phyloP scores from a whole-genome alignment of 1,140 invertebrate species.

The Sitophilus oryzae region DNA sequence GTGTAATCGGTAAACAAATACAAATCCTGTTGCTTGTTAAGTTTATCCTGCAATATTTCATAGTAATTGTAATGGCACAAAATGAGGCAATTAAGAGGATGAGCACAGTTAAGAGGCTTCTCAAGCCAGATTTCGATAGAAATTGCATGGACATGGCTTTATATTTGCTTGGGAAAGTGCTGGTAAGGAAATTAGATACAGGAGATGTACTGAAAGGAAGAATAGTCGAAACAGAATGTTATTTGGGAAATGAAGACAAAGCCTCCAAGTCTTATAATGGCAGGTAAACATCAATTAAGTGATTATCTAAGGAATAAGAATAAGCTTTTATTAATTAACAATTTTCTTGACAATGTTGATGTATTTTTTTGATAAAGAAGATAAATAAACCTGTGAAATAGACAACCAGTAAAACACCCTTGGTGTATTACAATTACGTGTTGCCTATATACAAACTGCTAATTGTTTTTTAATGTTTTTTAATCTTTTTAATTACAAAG shows the following conservation, averaged over 20 bases:
- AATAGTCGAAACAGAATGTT: constrained; percentile 78
- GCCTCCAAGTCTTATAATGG: constrained; percentile 61
- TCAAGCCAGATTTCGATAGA: constrained; percentile 24
- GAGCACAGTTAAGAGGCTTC: not conserved
- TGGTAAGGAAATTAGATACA: constrained; percentile 55
- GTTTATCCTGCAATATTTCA: no score
- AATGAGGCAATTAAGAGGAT: not conserved
- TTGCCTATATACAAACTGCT: no score
- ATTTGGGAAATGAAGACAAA: constrained; percentile 64
- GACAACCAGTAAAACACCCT: no score
- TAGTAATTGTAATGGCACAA: not conserved
- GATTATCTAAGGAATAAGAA: not conserved
- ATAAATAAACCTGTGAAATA: no score
- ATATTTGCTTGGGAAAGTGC: constrained; percentile 58
- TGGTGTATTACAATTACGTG: no score
- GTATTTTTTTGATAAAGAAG: no score
- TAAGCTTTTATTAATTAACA: not conserved
- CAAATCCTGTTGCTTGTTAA: no score
- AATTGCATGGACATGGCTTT: constrained; percentile 51
- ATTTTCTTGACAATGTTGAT: not conserved
- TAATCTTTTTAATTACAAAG: not conserved
- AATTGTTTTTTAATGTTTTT: not conserved
- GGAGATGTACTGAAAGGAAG: constrained; percentile 53
- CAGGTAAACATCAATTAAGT: constrained; percentile 28
- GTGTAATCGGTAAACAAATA: no score